Percentiles rank a stretch among this genome's conserved stretches.
These are phyloP conservation scores for Plotosus lineatus DNA, from an alignment of 2,113 vertebrate genomes.

Conservation along the genomic window DNA sequence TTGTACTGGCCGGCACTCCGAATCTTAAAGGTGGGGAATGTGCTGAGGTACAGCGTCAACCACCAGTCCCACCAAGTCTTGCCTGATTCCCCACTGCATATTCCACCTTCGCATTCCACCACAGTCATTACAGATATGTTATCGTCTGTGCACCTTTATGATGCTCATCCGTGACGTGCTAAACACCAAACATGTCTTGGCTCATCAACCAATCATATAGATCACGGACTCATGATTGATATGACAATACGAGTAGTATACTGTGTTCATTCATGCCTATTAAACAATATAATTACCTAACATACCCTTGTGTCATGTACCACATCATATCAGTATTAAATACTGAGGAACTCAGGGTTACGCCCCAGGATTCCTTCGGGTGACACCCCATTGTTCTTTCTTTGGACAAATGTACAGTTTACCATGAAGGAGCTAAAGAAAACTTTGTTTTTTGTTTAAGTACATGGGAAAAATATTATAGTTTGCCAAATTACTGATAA, in stretches of 20 bases:
- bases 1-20: slow-evolving; percentile 56
- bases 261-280: neutral
- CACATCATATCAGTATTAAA: too few species aligned
- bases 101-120: slow-evolving; percentile 30
- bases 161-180: neutral
- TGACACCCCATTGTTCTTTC: too few species aligned
- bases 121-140: too few species aligned
- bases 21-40: slow-evolving; percentile 60
- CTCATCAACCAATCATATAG: neutral
- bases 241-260: neutral
- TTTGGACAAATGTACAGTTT: neutral
- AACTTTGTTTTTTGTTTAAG: neutral
- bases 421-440: neutral
- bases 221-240: neutral
- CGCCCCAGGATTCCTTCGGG: too few species aligned
- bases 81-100: slow-evolving; percentile 39
- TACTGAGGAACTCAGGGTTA: too few species aligned
- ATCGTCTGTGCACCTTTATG: neutral
- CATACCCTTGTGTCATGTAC: neutral
- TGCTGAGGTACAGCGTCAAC: slow-evolving; percentile 53
- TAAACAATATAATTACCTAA: neutral
- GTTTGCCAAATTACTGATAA: neutral
- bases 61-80: slow-evolving; percentile 43
- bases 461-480: neutral
- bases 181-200: neutral